Percentiles rank a stretch among this genome's conserved stretches.
Evolutionary conservation across 2,888 invertebrate genomes (phyloP).

Genomic region (Netelia fuscicornis): DNA sequence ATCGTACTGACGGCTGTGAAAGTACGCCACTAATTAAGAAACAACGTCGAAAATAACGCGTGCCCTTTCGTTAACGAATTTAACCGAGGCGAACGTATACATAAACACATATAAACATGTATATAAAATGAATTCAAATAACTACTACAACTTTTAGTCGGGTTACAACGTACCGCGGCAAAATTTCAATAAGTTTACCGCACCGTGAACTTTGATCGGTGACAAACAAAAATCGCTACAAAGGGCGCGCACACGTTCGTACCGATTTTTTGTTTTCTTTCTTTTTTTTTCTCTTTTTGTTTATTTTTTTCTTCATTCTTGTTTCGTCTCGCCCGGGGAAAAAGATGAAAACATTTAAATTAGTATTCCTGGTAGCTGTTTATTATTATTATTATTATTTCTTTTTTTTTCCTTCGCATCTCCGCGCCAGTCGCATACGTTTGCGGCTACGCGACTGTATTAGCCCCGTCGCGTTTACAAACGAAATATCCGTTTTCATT

Average conservation of each 20-base stretch:
- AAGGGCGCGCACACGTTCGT: conserved; percentile 39
- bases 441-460: conserved; percentile 46
- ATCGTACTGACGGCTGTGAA: conserved; percentile 48
- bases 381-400: conserved; percentile 36
- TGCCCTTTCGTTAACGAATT: conserved; percentile 49
- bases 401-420: conserved; percentile 56
- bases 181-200: conserved; percentile 59
- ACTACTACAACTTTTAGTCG: conserved; percentile 58
- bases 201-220: conserved; percentile 63
- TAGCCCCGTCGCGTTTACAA: conserved; percentile 48
- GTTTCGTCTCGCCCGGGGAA: conserved; percentile 58
- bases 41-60: conserved; percentile 57
- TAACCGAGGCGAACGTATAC: conserved; percentile 44
- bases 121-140: conserved; percentile 57
- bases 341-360: conserved; percentile 66
- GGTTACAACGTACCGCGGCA: conserved; percentile 26
- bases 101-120: neutral
- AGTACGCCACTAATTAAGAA: conserved; percentile 67
- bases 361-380: conserved; percentile 58
- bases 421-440: conserved; percentile 42
- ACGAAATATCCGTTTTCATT: conserved; percentile 67
- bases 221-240: conserved; percentile 61
- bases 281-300: conserved; percentile 54
- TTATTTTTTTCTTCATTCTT: conserved; percentile 48
- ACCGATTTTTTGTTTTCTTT: conserved; percentile 49